phyloP scores from a whole-genome alignment of 2,888 invertebrate genomes.

The Odontocerum albicorne region DNA sequence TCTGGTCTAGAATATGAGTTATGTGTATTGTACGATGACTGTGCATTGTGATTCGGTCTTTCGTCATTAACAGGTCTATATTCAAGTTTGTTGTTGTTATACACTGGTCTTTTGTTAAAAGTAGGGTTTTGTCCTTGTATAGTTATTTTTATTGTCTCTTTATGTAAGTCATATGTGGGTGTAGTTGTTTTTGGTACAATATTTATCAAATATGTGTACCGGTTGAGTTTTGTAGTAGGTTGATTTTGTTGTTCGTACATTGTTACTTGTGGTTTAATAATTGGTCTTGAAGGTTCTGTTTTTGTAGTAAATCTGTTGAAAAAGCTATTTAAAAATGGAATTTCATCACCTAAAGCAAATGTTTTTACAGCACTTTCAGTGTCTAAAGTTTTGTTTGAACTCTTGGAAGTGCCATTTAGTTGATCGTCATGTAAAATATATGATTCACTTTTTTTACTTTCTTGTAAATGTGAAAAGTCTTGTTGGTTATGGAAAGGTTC shows the following conservation, averaged over 20 bases:
- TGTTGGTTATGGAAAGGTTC: background rate
- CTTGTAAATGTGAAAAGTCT: background rate
- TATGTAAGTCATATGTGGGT: slow-evolving; percentile 47
- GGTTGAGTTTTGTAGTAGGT: slow-evolving; percentile 51
- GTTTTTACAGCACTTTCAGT: slow-evolving; percentile 25
- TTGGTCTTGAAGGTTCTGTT: slow-evolving; percentile 23
- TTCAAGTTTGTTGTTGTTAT: slow-evolving; percentile 28
- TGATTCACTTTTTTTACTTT: background rate
- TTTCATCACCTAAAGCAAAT: slow-evolving; percentile 25
- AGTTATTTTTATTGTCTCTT: slow-evolving; percentile 45
- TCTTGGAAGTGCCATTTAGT: no score
- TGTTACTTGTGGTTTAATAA: slow-evolving; percentile 25
- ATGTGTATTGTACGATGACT: slow-evolving; percentile 9
- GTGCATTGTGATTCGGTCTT: no score
- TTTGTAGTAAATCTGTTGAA: slow-evolving; percentile 24
- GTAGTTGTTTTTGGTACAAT: slow-evolving; percentile 57
- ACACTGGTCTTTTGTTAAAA: slow-evolving; percentile 28
- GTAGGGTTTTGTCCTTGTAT: slow-evolving; percentile 32
- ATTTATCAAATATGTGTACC: slow-evolving; percentile 56
- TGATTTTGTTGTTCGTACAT: slow-evolving; percentile 18
- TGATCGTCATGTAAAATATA: no score
- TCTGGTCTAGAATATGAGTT: slow-evolving; percentile 16
- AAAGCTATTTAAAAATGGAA: slow-evolving; percentile 28
- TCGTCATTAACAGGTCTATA: slow-evolving; percentile 21
- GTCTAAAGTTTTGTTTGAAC: no score